These are phyloP conservation scores for Enoplosus armatus DNA, from an alignment of 2,797 vertebrate species.

Conservation along the genomic window DNA sequence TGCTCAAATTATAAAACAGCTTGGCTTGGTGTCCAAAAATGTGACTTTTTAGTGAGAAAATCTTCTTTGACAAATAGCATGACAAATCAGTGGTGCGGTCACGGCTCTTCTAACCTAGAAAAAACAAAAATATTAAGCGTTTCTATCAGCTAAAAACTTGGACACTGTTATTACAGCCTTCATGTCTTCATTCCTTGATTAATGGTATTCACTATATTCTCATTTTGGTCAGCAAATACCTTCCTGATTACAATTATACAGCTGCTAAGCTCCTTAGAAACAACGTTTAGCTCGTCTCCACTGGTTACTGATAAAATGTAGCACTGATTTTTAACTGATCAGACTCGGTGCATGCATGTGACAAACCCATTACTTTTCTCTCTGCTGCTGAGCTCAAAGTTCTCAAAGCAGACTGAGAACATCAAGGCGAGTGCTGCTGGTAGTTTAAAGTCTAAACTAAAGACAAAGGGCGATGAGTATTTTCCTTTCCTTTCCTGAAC, in stretches of 20 bases:
- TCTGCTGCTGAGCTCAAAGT: slow-evolving; percentile 6
- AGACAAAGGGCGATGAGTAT: background rate
- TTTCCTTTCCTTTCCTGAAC: background rate
- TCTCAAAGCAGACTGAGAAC: slow-evolving; percentile 19
- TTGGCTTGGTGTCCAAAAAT: background rate
- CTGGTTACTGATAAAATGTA: background rate
- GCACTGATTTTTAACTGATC: slow-evolving; percentile 13
- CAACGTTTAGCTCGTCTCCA: background rate
- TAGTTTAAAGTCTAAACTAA: background rate
- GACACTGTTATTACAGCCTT: background rate
- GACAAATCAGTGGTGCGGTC: background rate
- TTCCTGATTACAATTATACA: background rate
- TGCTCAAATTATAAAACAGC: background rate
- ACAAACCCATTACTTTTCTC: background rate
- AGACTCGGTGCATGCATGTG: background rate
- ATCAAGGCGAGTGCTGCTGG: slow-evolving; percentile 2
- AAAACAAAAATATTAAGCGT: background rate
- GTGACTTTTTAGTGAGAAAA: background rate
- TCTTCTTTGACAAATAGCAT: background rate
- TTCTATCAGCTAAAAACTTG: background rate
- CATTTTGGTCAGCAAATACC: background rate
- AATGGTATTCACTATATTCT: background rate
- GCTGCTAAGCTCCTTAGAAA: background rate
- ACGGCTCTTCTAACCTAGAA: background rate
- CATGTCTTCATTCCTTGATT: background rate